Conservation (phyloP, 2,797 vertebrate genomes). For the Scolopax bukidnonensis region DNA sequence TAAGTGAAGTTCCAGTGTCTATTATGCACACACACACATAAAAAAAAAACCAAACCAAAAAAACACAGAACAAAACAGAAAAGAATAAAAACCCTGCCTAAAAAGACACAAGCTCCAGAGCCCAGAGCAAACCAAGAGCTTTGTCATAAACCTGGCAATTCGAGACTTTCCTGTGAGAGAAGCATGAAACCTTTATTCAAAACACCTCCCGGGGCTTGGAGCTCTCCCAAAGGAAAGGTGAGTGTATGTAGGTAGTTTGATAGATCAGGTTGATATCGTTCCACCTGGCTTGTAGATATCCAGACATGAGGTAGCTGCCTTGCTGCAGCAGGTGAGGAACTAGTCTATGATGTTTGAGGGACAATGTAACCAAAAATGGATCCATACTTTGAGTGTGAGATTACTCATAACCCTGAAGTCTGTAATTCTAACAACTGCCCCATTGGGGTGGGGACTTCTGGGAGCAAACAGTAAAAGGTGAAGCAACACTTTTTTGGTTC, state of each 20-base stretch:
- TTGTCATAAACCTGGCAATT: not conserved
- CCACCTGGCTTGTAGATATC: not conserved
- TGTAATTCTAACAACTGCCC: not conserved
- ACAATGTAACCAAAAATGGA: rapidly evolving
- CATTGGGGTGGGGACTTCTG: not conserved
- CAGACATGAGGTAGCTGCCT: not conserved
- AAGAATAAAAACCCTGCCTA: not conserved
- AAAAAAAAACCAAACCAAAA: not conserved
- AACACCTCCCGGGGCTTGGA: not conserved
- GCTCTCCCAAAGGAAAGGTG: not conserved
- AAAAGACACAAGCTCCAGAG: not conserved
- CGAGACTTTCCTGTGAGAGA: not conserved
- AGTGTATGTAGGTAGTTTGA: not conserved
- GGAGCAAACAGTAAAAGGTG: not conserved
- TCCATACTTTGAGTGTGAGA: not conserved
- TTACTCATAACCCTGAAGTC: not conserved
- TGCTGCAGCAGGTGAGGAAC: not conserved
- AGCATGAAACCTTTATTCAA: not conserved
- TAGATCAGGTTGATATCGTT: not conserved
- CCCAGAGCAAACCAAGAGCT: not conserved
- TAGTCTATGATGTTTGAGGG: not conserved
- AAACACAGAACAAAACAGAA: not conserved
- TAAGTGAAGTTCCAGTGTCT: not conserved
- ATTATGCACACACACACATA: not conserved
- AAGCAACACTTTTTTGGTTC: not conserved